Base-by-base conservation (phyloP, 2,888 invertebrate species). In the Phortica okadai region DNA sequence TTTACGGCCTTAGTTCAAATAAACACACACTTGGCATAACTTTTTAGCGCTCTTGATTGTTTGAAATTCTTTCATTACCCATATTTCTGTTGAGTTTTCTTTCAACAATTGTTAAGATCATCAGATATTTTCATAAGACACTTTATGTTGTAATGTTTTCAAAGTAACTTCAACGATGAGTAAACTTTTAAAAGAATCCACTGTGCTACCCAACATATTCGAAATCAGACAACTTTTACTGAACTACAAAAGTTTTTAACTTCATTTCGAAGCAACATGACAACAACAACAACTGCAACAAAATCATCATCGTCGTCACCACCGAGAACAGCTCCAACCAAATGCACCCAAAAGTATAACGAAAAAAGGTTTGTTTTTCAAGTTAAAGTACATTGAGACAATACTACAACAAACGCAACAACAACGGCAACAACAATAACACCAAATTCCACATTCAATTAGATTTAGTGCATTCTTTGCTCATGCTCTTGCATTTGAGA, bases 391-490 rank as follows among this genome's bases (percentile, higher is more conserved):
- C 14, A 14, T 14, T 8, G 1, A 50, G 62, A 25, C 62, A 62
- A 25, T 62, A 3, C 62, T 62, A 62, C 62, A 33, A 33, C 33
- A 33, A 33, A 1, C 1, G 3, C 33, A 33, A 33, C 33, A 33
- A 33, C 3, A 33, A 33, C 3, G 3, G 3, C 2, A 33, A 33
- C 33, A 33, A 33, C 33, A 33, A 33, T 33, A 33, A 33, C 33
- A 33, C 1, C 33, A 5, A 33, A 33, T 62, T 16, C 25, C 16
- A 21, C 25, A 7, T 62, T 62, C 62, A 62, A 62, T 62, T 62
- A 62, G 16, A 62, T 25, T 62, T 62, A 21, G 16, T 62, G 62
- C 25, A 59, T 50, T 50, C 50, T 50, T 50, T 14, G 50, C 50
- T 50, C 14, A 50, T 10, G 45, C 45, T 8, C 10, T 1, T 50